Base-by-base conservation (phyloP, 2,888 invertebrate genomes). In the Mesorhabditis sp. region DNA sequence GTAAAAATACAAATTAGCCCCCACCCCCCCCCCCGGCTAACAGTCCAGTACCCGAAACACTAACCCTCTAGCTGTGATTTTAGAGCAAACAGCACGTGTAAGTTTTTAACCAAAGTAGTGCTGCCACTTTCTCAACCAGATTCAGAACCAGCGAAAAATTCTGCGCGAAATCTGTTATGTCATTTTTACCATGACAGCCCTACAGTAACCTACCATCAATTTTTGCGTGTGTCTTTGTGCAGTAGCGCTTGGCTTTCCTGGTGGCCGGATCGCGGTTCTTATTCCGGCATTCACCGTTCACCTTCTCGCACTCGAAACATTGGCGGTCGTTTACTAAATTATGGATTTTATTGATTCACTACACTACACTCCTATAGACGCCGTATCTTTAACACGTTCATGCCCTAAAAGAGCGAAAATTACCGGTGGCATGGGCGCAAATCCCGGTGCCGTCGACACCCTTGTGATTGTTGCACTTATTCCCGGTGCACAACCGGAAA, bases 241-340 rank as follows among this genome's bases (percentile, higher is more conserved):
- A 50, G n/a, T 50, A 50, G 7, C n/a, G 7, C 58, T 50, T 50
- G 10, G 58, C 7, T 50, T 50, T 50, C n/a, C 58, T 50, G 7
- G 58, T 13, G n/a, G 58, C 58, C n/a, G 58, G 58, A n/a, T 50
- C 58, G 7, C 58, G 7, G 7, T 50, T 50, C 58, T 50, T 50
- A 50, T 50, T 50, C 58, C 58, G 58, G 58, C 58, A 50, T 50
- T 50, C 58, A 2, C 58, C 58, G n/a, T 50, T 50, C 58, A 50
- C 58, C 2, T 50, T 50, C 2, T 50, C 58, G n/a, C 58, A 50
- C n/a, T 50, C 58, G 58, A 50, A 50, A 50, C 58, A 50, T 50
- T 50, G 58, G n/a, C 58, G 58, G n/a, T 50, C 58, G 2, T 10
- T 50, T 2, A 50, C 58, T 50, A n/a, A 50, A 50, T 13, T 50